Evolutionary conservation across 2,797 vertebrate genomes (phyloP).

Genomic region (Spea hammondii): DNA sequence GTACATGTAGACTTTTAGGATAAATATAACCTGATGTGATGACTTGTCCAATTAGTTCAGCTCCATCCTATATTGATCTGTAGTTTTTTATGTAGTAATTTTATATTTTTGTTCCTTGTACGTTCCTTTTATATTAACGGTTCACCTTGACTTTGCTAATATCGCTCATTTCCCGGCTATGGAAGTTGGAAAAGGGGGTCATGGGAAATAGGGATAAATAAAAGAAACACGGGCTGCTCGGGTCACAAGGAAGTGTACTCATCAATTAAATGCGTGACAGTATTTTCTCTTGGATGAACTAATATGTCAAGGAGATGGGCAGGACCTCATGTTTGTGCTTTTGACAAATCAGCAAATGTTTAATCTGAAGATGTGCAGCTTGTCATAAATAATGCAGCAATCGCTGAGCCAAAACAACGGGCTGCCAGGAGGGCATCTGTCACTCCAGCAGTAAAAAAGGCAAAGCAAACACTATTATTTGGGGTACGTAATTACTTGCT

Average conservation of each 20-base stretch:
- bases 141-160: conserved; percentile 68
- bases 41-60: no score
- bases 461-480: conserved; percentile 35
- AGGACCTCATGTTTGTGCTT: conserved; percentile 80
- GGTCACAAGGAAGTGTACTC: conserved; percentile 66
- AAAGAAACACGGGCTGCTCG: conserved; percentile 46
- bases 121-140: conserved; percentile 55
- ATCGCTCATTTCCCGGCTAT: conserved; percentile 51
- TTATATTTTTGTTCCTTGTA: neutral
- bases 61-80: no score
- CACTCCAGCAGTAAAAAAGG: conserved; percentile 37
- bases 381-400: conserved; percentile 86
- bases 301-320: conserved; percentile 81
- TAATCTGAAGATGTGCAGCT: conserved; percentile 78
- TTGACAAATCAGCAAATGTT: conserved; percentile 91
- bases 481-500: conserved; percentile 48
- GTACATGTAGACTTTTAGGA: no score
- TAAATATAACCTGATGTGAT: no score
- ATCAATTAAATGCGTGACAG: conserved; percentile 78
- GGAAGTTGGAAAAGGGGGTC: conserved; percentile 32
- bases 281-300: conserved; percentile 75
- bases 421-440: conserved; percentile 58
- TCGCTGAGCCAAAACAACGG: conserved; percentile 55
- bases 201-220: conserved; percentile 23
- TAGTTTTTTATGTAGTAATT: neutral